Evolutionary conservation across 2,113 vertebrate species (phyloP), one percentile per base, ranked within the genome.

Genomic region (Macquaria ambigua): DNA sequence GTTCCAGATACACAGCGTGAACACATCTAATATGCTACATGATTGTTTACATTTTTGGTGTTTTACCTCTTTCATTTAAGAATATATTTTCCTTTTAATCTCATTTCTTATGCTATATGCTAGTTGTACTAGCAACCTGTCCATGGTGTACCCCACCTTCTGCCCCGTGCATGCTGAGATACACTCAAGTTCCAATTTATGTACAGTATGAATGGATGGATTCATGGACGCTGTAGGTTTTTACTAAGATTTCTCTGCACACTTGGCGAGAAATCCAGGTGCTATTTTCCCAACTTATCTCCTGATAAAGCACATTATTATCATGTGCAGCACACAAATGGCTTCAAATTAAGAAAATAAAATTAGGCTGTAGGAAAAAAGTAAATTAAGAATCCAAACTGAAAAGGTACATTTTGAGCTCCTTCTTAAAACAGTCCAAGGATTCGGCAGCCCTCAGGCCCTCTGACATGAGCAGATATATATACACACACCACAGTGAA

Each of bases 1-100:
- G 8, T 48, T 85, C 43, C 58, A 66, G 53, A 79, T 66, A 23
- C 34, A 72, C 9, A 64, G 25, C 14, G 37, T 68, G 4, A 67
- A 16, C 46, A 70, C 34, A 37, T 52, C 12, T 56, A 1, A 50
- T 53, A n/a, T 82, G 66, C 59, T 31, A 56, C 56, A 18, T 16
- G 46, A 46, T 14, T 46, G 16, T 28, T 31, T 1, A 50, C 3
- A 4, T 23, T 63, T 37, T 67, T 43, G 8, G 1, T 20, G 0
- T 25, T 61, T 43, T 18, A 8, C 1, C 58, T 50, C 10, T 1
- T 21, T 41, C 15, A n/a, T 28, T 50, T 59, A 31, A 59, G 5
- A 28, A 66, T 16, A 46, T 2, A 20, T 53, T 41, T 12, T 76
- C 18, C 21, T 7, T 58, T 31, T 50, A 46, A 41, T n/a, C 6